phyloP scores from a whole-genome alignment of 2,113 vertebrate genomes.

The Anolis carolinensis region DNA sequence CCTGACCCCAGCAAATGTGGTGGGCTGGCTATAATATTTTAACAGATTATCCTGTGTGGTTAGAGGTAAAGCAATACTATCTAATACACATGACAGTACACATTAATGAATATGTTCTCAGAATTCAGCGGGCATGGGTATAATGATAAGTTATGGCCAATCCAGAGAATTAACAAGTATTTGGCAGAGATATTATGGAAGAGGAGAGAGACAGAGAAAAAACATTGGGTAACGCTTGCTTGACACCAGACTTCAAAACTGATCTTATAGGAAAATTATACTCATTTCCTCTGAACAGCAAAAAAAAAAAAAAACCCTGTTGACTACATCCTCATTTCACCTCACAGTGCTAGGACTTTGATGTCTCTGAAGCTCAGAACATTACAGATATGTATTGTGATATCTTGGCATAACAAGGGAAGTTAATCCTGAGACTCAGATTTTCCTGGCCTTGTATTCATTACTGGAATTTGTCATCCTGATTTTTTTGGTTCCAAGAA shows the following conservation, averaged over 20 bases:
- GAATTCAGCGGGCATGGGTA: background rate
- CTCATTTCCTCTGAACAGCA: background rate
- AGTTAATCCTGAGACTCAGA: conserved; percentile 19
- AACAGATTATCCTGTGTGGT: background rate
- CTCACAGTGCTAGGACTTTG: conserved; percentile 9
- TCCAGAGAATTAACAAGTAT: background rate
- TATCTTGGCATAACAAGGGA: conserved; percentile 3
- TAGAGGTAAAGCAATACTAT: background rate
- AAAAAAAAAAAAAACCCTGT: no score
- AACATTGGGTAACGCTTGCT: background rate
- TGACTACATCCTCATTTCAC: conserved; percentile 15
- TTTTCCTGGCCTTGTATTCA: conserved; percentile 23
- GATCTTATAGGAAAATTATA: conserved; percentile 4
- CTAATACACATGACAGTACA: background rate
- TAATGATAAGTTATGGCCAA: background rate
- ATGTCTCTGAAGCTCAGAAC: background rate
- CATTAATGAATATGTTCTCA: background rate
- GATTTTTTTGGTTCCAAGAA: background rate
- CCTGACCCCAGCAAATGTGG: no score
- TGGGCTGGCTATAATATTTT: background rate
- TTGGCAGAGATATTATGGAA: background rate
- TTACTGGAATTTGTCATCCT: conserved; percentile 12
- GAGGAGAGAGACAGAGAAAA: background rate
- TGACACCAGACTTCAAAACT: background rate
- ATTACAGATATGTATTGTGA: conserved; percentile 15